Conservation (phyloP, 1,140 invertebrate genomes). For the Anoplolepis gracilipes region DNA sequence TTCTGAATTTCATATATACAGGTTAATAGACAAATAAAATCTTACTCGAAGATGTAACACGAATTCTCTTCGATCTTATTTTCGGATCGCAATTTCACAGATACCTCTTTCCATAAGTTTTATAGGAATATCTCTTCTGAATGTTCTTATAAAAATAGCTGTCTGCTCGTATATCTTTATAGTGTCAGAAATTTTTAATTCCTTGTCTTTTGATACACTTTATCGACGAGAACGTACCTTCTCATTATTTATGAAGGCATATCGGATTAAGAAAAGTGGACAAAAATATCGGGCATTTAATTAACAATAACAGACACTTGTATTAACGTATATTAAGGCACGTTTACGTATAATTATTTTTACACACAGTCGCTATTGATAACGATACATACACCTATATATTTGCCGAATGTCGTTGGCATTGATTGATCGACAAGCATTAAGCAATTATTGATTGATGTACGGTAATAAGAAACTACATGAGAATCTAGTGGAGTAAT, state of each 20-base stretch:
- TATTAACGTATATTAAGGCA: conserved; percentile 31
- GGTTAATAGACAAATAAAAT: background rate
- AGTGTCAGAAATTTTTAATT: conserved; percentile 11
- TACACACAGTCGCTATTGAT: background rate
- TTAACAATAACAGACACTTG: conserved; percentile 6
- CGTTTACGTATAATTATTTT: conserved; percentile 17
- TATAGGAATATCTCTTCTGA: background rate
- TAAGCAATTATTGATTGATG: background rate
- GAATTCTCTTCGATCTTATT: background rate
- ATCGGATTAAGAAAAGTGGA: conserved; percentile 61
- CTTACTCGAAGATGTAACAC: background rate
- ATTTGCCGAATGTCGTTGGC: conserved; percentile 29
- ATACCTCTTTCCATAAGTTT: background rate
- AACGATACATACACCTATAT: background rate
- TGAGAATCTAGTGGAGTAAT: background rate
- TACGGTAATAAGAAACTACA: background rate
- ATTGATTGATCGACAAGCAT: conserved; percentile 27
- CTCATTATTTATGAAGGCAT: conserved; percentile 51
- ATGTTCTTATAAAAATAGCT: conserved; percentile 16
- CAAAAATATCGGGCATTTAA: conserved; percentile 31
- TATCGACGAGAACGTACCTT: background rate
- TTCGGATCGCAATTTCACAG: background rate
- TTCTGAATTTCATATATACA: background rate
- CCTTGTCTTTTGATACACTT: conserved; percentile 14
- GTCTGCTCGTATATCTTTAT: background rate